phyloP scores from a whole-genome alignment of 2,888 invertebrate species.

The Pediacus dermestoides region DNA sequence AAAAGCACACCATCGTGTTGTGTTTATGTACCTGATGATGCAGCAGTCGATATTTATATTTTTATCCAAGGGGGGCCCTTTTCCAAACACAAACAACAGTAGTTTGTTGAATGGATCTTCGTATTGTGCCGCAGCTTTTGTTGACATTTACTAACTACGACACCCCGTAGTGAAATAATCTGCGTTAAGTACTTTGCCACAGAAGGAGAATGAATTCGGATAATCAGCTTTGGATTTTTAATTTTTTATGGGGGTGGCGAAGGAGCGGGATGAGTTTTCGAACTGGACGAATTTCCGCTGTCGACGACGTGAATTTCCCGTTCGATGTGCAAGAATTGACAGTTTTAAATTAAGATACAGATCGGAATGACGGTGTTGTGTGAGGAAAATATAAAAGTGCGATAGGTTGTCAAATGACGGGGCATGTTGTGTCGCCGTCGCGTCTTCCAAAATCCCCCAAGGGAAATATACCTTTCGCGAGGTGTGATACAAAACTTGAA shows the following conservation, averaged over 20 bases:
- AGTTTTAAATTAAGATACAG: constrained; percentile 44
- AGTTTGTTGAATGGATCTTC: constrained; percentile 35
- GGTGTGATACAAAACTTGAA: constrained; percentile 44
- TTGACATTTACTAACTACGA: constrained; percentile 43
- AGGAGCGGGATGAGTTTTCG: no score
- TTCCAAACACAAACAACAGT: neutral
- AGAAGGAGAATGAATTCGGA: no score
- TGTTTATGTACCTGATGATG: no score
- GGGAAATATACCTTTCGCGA: constrained; percentile 48
- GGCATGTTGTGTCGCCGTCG: constrained; percentile 23
- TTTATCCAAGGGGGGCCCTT: no score
- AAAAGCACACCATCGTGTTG: no score
- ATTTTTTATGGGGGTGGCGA: constrained; percentile 5
- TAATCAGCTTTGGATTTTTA: constrained; percentile 44
- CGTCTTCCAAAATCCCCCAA: constrained; percentile 35
- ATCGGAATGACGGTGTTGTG: constrained; percentile 34
- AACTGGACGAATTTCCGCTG: constrained; percentile 6
- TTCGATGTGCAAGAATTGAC: constrained; percentile 41
- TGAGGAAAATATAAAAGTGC: constrained; percentile 37
- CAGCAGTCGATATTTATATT: no score
- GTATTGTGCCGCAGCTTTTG: constrained; percentile 41
- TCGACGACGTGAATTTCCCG: no score
- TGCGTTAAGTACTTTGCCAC: constrained; percentile 38
- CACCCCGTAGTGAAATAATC: constrained; percentile 48
- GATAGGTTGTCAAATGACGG: constrained; percentile 38